A percentile compares a stretch with the other conserved stretches of the same genome.
phyloP scores from a whole-genome alignment of 2,888 invertebrate species.

The Troilus luridus region DNA sequence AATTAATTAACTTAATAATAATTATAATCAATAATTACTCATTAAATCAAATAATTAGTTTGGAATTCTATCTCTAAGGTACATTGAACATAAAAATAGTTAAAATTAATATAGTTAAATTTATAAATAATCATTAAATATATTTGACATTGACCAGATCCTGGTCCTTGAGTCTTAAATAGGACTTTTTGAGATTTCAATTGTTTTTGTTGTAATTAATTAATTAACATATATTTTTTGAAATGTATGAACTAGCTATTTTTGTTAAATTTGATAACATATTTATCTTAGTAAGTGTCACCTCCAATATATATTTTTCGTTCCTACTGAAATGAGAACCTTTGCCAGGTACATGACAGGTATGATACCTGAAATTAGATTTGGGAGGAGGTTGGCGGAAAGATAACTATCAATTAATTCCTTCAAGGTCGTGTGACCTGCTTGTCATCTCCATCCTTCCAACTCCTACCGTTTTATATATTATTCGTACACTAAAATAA shows the following conservation, averaged over 20 bases:
- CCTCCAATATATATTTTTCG: too few relatives aligned
- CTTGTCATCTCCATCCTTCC: not conserved
- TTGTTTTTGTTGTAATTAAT: too few relatives aligned
- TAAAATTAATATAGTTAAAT: too few relatives aligned
- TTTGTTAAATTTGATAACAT: not conserved
- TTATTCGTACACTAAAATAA: not conserved
- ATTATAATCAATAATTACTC: too few relatives aligned
- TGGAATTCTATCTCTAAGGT: too few relatives aligned
- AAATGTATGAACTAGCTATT: not conserved
- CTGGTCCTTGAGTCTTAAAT: too few relatives aligned
- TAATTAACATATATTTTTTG: not conserved
- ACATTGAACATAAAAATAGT: too few relatives aligned
- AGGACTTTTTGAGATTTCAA: too few relatives aligned
- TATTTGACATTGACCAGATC: too few relatives aligned
- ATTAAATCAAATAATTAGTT: too few relatives aligned
- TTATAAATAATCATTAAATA: too few relatives aligned
- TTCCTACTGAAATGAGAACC: not conserved
- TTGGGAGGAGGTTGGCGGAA: not conserved
- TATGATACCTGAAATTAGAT: not conserved
- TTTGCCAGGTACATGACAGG: not conserved
- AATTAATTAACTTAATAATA: too few relatives aligned
- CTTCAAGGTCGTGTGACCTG: not conserved
- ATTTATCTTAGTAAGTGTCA: not conserved
- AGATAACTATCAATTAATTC: conserved; percentile 38
- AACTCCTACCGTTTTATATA: not conserved